Evolutionary conservation across 1,140 invertebrate genomes (phyloP), one percentile per base, ranked within the genome.

Genomic region (Parasteatoda tepidariorum): DNA sequence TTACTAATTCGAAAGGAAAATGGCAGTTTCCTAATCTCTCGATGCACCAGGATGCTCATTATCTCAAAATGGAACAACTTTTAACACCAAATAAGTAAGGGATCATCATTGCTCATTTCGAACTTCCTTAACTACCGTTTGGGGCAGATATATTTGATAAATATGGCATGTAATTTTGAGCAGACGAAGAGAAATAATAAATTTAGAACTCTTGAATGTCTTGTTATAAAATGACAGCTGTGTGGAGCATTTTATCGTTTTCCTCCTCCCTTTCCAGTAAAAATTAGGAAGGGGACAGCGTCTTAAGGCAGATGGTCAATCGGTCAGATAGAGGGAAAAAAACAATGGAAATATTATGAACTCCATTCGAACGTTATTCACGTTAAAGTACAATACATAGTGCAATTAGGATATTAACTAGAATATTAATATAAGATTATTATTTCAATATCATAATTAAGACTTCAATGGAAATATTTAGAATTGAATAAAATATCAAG

Each of bases 11-110:
- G 55, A 75, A 68, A 68, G 68, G 68, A 64, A 61, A 48, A 18
- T 28, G 74, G 64, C 54, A 78, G 74, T 66, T 78, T 38, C 62
- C 76, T 79, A 68, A 79, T 79, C 76, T 68, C 30, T 64, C 48
- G 57, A 79, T 24, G 24, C 76, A 79, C 76, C 76, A 79, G 76
- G 48, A 62, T 57, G 48, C 66, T 79, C 76, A 79, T 79, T 79
- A 79, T 34, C 24, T 9, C 18, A 48, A 9, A 48, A 22, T 11
- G 66, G 7, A 61, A 28, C n/a, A 3, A 30, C 41, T 26, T n/a
- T 34, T 62, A 79, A 79, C 76, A 79, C 24, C 62, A 26, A 31
- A 64, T 64, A 48, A 33, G 33, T 24, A 15, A 57, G 76, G 57
- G 64, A 68, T 68, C 62, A 78, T 78, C 41, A 28, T 30, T 59